Conservation (phyloP, 2,797 vertebrate species). For the Threskiornis aethiopicus region DNA sequence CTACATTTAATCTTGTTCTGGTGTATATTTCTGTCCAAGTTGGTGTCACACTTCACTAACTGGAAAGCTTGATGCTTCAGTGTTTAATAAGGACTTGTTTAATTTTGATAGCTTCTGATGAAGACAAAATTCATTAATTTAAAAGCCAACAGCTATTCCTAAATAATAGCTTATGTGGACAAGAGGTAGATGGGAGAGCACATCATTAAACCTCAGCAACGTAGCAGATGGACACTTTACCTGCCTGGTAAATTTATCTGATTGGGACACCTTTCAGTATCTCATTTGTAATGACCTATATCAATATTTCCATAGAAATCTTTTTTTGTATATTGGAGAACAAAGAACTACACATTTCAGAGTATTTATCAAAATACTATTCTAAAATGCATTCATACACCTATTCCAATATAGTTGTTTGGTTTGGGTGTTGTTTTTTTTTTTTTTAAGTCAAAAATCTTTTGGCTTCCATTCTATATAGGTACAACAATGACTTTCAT, state of each 20-base stretch:
- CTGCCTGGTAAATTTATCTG: background rate
- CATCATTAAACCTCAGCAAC: accelerated
- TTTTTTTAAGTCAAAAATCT: background rate
- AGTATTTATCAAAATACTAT: background rate
- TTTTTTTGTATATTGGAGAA: background rate
- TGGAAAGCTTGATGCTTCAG: background rate
- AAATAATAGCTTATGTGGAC: background rate
- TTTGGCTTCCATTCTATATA: background rate
- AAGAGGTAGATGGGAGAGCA: background rate
- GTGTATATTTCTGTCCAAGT: background rate
- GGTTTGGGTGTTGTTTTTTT: background rate
- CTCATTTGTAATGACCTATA: background rate
- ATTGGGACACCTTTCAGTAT: background rate
- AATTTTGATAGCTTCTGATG: background rate
- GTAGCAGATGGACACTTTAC: background rate
- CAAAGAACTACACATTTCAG: background rate
- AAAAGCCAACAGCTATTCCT: background rate
- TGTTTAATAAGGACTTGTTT: background rate
- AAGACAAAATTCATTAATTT: background rate
- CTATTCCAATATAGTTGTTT: background rate
- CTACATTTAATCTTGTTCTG: background rate
- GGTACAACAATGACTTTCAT: background rate
- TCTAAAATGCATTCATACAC: background rate
- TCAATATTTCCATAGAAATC: background rate
- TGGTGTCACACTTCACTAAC: background rate